Evolutionary conservation across 2,113 vertebrate species (phyloP).

Genomic region (Leucoraja erinaceus): DNA sequence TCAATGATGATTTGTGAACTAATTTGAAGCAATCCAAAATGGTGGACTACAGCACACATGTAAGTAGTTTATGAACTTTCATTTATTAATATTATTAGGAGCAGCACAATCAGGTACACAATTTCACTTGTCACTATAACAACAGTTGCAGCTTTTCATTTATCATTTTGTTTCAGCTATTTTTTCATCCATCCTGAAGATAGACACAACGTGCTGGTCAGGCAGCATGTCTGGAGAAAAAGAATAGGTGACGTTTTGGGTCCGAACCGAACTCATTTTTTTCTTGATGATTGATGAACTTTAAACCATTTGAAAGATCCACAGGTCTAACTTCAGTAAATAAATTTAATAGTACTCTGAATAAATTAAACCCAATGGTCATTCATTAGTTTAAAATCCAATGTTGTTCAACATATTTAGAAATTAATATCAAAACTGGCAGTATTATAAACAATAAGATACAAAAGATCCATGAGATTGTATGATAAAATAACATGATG

Average conservation of each 20-base stretch:
- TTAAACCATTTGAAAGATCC: neutral
- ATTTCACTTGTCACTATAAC: neutral
- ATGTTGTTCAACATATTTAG: neutral
- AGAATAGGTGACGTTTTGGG: no score
- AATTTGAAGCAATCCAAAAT: neutral
- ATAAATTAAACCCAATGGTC: neutral
- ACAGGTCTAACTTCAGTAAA: neutral
- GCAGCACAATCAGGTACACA: neutral
- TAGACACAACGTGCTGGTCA: no score
- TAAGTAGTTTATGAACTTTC: neutral
- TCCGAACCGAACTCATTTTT: neutral
- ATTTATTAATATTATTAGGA: constrained; percentile 6
- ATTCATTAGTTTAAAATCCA: neutral
- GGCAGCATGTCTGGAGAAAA: no score
- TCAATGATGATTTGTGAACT: neutral
- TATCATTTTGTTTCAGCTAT: constrained; percentile 16
- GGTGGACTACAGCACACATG: neutral
- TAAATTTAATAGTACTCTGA: no score
- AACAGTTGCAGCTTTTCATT: constrained; percentile 10
- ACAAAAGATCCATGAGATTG: neutral
- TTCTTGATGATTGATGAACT: neutral
- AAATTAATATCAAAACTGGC: neutral
- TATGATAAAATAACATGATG: neutral
- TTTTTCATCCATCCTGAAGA: neutral
- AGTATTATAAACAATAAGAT: neutral